Evolutionary conservation across 2,113 vertebrate species (phyloP), one percentile per base, ranked within the genome.

Genomic region (Oriolus oriolus): DNA sequence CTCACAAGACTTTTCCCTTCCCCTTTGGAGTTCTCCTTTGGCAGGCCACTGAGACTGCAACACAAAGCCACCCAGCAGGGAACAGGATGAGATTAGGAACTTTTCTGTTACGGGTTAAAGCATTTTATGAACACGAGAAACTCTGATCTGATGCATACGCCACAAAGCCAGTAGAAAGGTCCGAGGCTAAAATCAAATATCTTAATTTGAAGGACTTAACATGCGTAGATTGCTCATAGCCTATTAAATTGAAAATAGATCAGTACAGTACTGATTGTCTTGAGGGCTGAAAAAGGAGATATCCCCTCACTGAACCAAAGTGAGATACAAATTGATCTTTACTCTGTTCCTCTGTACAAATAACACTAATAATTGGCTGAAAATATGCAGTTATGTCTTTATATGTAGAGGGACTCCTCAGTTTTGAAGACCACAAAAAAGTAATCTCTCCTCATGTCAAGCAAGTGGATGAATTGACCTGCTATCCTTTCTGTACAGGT

Each of bases 11-110:
- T 81, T 76, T 74, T 93, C 16, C 24, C 52, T 95, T 86, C 86
- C 61, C 39, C 30, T 70, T 94, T 61, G 26, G 39, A 74, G 75
- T 53, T 82, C 50, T 92, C 12, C 44, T 91, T 78, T 59, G 75
- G 49, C 20, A 4, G 20, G n/a, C 87, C 73, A 12, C 49, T 20
- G 52, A 83, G 52, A 10, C 42, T 57, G 23, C 15, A 66, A 42
- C 39, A 90, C 4, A 16, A 28, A 96, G 81, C 84, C 85, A 80
- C 84, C 57, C 64, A 87, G 54, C 41, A 78, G 57, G 74, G 61
- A 93, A 90, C 33, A 53, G 89, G 56, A 94, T 90, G 87, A 20
- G 37, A 96, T 96, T 97, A 94, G 90, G 63, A 81, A 94, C 73
- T 93, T 95, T 85, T 95, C 94, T 97, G 76, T 96, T 95, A 68